Evolutionary conservation across 2,113 vertebrate species (phyloP).

Genomic region (Hassar affinis): DNA sequence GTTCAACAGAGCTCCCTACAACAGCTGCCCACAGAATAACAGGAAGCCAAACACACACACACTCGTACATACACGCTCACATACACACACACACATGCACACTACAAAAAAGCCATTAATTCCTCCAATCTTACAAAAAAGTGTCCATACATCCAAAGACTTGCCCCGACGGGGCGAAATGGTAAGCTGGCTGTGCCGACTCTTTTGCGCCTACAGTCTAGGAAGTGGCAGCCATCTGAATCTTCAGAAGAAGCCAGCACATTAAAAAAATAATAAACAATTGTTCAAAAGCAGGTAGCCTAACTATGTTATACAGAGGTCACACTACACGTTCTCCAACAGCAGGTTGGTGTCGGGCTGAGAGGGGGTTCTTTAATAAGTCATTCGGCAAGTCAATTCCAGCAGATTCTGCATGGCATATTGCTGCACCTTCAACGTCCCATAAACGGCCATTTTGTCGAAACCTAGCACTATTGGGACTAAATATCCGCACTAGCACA

Average conservation of each 20-base stretch:
- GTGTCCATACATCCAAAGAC: conserved; percentile 63
- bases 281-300: conserved; percentile 43
- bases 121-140: conserved; percentile 67
- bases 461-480: conserved; percentile 41
- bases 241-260: conserved; percentile 62
- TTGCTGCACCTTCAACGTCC: conserved; percentile 46
- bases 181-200: conserved; percentile 44
- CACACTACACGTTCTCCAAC: conserved; percentile 73
- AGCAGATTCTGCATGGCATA: conserved; percentile 51
- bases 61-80: conserved; percentile 44
- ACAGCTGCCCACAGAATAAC: conserved; percentile 82
- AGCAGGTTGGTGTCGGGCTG: conserved; percentile 59
- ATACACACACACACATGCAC: conserved; percentile 40
- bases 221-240: conserved; percentile 54
- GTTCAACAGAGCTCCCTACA: conserved; percentile 76
- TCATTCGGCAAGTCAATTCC: conserved; percentile 29
- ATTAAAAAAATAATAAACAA: conserved; percentile 56
- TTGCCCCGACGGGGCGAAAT: conserved; percentile 48
- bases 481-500: conserved; percentile 32
- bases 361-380: conserved; percentile 42
- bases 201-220: conserved; percentile 46
- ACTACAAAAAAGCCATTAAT: conserved; percentile 49
- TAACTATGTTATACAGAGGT: conserved; percentile 64
- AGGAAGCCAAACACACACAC: conserved; percentile 70
- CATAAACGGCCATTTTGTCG: conserved; percentile 49